Evolutionary conservation across 2,113 vertebrate genomes (phyloP), one percentile per base, ranked within the genome.

Genomic region (Chlorodrepanis virens): DNA sequence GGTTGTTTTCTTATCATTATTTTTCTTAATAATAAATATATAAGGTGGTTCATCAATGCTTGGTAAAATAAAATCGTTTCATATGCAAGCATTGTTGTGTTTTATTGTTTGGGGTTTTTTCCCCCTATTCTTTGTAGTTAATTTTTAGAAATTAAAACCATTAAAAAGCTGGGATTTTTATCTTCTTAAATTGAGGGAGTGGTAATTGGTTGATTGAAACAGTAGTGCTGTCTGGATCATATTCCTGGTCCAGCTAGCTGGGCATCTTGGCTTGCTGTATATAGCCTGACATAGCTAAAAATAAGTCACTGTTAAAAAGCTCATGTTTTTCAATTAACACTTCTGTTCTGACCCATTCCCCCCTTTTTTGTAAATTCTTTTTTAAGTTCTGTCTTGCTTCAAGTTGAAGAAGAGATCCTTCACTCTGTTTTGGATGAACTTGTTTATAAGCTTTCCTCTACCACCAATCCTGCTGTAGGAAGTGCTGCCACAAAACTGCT

Each of bases 381-480:
- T 77, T 83, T 23, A 82, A 99, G 99, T 78, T 96, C 97, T 80
- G 97, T 98, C 57, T 94, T 99, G 75, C 97, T 98, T 22, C 92
- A 97, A 60, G 91, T 99, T 94, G 96, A 93, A 17, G 96, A 97
- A 23, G 96, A 98, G 91, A 95, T 93, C 7, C 86, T 99, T 75
- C 97, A 98, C 78, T 94, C 98, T 84, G 94, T 99, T 95, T 97
- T 99, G 89, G 99, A 99, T 93, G 99, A 99, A 83, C 97, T 98
- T 47, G 96, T 99, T 93, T 98, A 98, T 96, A 99, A 99, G 89
- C 98, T 99, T 96, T 98, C 98, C 7, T 98, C 98, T 96, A 98
- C 98, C 82, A 91, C 97, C 56, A 98, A 98, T 95, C 96, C 98
- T 42, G 96, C 94, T 11, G 96, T 98, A 91, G 99, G 99, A 96